Evolutionary conservation across 1,140 invertebrate species (phyloP), one percentile per base, ranked within the genome.

Genomic region (Drosophila ananassae): DNA sequence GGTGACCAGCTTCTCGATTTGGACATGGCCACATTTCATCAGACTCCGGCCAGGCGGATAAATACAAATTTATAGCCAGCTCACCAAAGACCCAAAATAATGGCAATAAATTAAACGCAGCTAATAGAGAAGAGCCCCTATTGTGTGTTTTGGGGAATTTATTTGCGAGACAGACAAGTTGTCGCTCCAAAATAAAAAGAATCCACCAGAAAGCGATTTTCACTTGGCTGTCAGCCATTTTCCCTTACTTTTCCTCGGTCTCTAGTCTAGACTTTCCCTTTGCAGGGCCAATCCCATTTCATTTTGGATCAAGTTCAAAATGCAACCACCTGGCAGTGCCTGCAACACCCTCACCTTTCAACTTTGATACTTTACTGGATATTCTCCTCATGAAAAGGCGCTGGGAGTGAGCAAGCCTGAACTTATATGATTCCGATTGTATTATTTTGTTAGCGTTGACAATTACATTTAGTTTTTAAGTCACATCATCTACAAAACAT

Each of bases 21-120:
- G 80, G 81, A 21, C 48, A 77, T 41, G 68, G 39, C 80, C 47
- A 68, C 80, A 84, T 84, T 68, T 84, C 73, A 64, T 75, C 68
- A 44, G 61, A 46, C 54, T 34, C 53, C 22, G 34, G 34, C 28
- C 48, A 13, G 10, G 46, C 28, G 47, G 56, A 82, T 82, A 64
- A 77, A 82, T 47, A 66, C 51, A 47, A 78, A 80, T 80, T 79
- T 75, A 75, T 80, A 76, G 72, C 55, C 72, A 46, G 72, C 71
- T 64, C 77, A 44, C 64, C 74, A 79, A 57, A 80, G 53, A 72
- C 47, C 28, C 47, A 6, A 63, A 79, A 64, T 80, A 80, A 76
- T 61, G 61, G 69, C 57, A 21, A 80, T 80, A 80, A 76, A 80
- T 72, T 80, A 72, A 61, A 56, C 50, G 25, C 58, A 39, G n/a